Base-by-base conservation (phyloP, 1,140 invertebrate genomes). In the Conus ventricosus region DNA sequence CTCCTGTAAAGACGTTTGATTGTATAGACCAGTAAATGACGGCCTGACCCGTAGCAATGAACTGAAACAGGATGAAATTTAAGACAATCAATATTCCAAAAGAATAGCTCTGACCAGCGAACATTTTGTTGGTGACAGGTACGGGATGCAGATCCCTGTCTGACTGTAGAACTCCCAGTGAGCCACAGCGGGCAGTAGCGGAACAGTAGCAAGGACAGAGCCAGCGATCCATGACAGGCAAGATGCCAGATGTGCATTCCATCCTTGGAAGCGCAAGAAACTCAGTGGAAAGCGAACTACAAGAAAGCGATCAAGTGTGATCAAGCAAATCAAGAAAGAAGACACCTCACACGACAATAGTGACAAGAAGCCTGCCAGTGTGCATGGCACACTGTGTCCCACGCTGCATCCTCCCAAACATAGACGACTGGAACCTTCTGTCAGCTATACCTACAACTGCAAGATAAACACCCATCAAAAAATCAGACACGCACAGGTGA, bases 81-180 rank as follows among this genome's bases (percentile, higher is more conserved):
- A 78, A 51, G 27, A 78, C 7, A 7, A 78, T 78, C 25, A 78
- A 39, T 7, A 78, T 23, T 7, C 25, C n/a, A 23, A 78, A 39
- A 25, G 76, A 78, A 17, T 78, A 78, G 27, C 4, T 23, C 7
- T 23, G n/a, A 13, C 76, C 76, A 7, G n/a, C 27, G 7, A 78
- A 78, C 25, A 4, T 11, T 78, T 13, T 27, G 2, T 25, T 78
- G 25, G 76, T 78, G 25, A 78, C 76, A 51, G 76, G 76, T 25
- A 78, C 8, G 76, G 76, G 76, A 78, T 78, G 27, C 76, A 78
- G 76, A 78, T 78, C 2, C 76, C 76, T 25, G 76, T 78, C 76
- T 78, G 76, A 17, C 76, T 78, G 76, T 78, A 78, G 27, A 78
- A 78, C 76, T 78, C 25, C 76, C 76, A 78, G 76, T 78, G 76